Evolutionary conservation across 2,888 invertebrate species (phyloP).

Genomic region (Pomacea canaliculata): DNA sequence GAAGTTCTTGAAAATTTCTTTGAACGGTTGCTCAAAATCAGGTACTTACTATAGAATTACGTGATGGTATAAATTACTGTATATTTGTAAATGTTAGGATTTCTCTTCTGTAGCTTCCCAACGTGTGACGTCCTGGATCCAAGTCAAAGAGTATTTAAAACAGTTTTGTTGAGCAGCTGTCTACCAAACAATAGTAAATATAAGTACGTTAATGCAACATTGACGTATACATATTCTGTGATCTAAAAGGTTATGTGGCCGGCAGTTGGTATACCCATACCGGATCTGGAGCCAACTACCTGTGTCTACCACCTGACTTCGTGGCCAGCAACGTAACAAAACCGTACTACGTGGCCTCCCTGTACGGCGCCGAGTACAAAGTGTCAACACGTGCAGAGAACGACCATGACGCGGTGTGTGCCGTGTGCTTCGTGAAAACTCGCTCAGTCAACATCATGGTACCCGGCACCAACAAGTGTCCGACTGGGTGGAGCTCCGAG

Average conservation of each 20-base stretch:
- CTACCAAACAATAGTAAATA: too few species aligned
- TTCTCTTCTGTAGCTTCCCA: too few species aligned
- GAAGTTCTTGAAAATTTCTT: too few species aligned
- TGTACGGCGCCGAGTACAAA: slow-evolving; percentile 2
- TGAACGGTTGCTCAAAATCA: too few species aligned
- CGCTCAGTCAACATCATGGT: neutral
- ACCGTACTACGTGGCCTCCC: neutral
- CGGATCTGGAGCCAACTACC: neutral
- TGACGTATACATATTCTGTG: neutral
- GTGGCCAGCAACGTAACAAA: neutral
- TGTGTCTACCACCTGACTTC: neutral
- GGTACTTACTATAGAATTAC: too few species aligned
- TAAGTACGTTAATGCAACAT: neutral
- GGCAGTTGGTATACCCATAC: neutral
- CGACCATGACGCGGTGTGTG: neutral
- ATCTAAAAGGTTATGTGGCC: neutral
- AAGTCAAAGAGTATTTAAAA: too few species aligned
- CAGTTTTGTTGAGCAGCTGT: too few species aligned
- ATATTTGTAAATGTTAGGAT: too few species aligned
- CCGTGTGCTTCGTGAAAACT: neutral
- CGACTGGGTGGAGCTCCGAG: neutral
- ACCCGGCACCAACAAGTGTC: neutral
- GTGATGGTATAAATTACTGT: too few species aligned
- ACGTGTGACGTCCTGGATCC: too few species aligned
- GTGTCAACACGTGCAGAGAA: neutral